Percentiles rank a stretch among this genome's conserved stretches.
These are phyloP conservation scores for Eilema griseolum DNA, from an alignment of 2,888 invertebrate genomes.

Conservation along the genomic window DNA sequence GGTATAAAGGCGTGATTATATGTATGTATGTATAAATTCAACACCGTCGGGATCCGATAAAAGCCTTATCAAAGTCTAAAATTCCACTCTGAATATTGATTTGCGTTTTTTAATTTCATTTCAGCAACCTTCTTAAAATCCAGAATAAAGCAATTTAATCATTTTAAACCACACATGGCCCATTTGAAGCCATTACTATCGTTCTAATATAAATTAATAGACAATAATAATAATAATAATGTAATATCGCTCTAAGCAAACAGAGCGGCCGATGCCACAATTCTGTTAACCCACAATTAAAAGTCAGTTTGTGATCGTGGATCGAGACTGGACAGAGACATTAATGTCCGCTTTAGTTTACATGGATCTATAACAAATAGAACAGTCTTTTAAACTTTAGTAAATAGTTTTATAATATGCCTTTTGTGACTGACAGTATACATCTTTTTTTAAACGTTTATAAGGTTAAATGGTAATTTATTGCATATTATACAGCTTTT, in stretches of 20 bases:
- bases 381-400: constrained; percentile 25
- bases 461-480: background rate
- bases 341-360: constrained; percentile 59
- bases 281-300: constrained; percentile 61
- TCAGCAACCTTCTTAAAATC: too few species aligned
- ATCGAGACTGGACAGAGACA: constrained; percentile 68
- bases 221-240: too few species aligned
- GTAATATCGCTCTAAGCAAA: constrained; percentile 55
- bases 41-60: too few species aligned
- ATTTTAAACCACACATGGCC: background rate
- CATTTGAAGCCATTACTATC: too few species aligned
- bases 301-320: constrained; percentile 59
- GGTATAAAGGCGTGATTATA: too few species aligned
- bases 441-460: background rate
- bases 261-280: constrained; percentile 48
- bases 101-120: background rate
- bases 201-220: background rate
- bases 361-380: constrained; percentile 32
- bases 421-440: background rate
- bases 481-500: too few species aligned
- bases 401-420: constrained; percentile 21
- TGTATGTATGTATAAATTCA: too few species aligned
- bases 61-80: too few species aligned
- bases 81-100: background rate
- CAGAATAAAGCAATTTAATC: too few species aligned